phyloP scores from a whole-genome alignment of 2,113 vertebrate species.

The Rynchops niger region DNA sequence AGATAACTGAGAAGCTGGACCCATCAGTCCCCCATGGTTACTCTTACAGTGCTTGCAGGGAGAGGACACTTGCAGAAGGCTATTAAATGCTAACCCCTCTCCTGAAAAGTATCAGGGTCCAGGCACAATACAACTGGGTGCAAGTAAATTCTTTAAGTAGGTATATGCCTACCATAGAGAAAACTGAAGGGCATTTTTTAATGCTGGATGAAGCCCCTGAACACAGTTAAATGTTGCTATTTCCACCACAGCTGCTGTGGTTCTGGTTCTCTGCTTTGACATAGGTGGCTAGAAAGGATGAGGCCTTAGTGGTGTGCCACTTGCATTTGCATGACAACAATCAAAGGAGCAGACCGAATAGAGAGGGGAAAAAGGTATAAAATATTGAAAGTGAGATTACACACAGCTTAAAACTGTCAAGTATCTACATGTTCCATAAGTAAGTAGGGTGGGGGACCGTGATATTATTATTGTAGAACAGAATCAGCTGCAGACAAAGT shows the following conservation, averaged over 20 bases:
- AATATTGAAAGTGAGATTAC: neutral
- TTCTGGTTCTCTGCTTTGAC: neutral
- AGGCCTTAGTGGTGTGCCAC: neutral
- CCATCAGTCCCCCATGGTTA: neutral
- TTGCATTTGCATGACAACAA: neutral
- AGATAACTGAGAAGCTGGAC: neutral
- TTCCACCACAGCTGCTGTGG: neutral
- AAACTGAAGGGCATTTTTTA: neutral
- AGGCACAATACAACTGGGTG: neutral
- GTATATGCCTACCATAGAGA: neutral
- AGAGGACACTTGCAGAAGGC: neutral
- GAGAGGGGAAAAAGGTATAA: neutral
- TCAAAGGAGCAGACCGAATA: neutral
- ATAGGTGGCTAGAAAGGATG: neutral
- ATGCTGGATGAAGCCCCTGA: neutral
- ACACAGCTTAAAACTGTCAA: neutral
- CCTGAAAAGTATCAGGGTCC: neutral
- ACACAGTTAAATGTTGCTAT: neutral
- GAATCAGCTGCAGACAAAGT: neutral
- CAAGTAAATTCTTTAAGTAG: neutral
- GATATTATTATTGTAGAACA: neutral
- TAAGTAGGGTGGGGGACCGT: neutral
- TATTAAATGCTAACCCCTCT: neutral
- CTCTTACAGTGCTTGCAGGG: neutral
- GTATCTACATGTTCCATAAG: neutral